Base-by-base conservation (phyloP, 1,140 invertebrate genomes). In the Dinoponera quadriceps region DNA sequence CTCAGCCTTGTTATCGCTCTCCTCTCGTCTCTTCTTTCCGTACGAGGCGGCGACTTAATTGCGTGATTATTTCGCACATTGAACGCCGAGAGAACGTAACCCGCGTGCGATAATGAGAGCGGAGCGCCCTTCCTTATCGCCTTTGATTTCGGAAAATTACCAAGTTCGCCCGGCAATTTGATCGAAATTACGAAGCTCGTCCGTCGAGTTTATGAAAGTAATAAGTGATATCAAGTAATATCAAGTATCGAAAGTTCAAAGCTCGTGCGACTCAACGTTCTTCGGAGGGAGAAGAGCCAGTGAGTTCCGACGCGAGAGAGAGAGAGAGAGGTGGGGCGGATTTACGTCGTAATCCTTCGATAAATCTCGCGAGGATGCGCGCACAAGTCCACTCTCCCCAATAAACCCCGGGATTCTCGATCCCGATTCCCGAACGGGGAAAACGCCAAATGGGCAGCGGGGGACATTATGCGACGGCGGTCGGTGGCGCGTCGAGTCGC, bases 401-500 rank as follows among this genome's bases (percentile, higher is more conserved):
- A 77, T 57, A 71, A 80, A 80, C 51, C 38, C 11, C 65, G 51
- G 18, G 16, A 57, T 84, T 33, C 65, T 84, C 74, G 63, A 81
- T 63, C 72, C 55, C 18, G 65, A n/a, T 71, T 48, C 44, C 48
- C 65, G 72, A 44, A 33, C 49, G 33, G 25, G 66, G 27, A 51
- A 44, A 44, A 51, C 60, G 57, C 48, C 71, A 77, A 87, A 88
- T 22, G 83, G 77, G 54, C 86, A 49, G 71, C 83, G 71, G 59
- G 77, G 82, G 74, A 85, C 69, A 85, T 73, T 65, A 82, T 81
- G 65, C 65, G 60, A 82, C 27, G 68, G 72, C 29, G 65, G 85
- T 80, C 29, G 65, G 85, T 74, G 51, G 69, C 82, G 74, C 75
- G 69, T 69, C 59, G 57, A 59, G 44, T 44, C 38, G 38, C 73